Base-by-base conservation (phyloP, 2,797 vertebrate species). In the Passerculus sandwichensis region DNA sequence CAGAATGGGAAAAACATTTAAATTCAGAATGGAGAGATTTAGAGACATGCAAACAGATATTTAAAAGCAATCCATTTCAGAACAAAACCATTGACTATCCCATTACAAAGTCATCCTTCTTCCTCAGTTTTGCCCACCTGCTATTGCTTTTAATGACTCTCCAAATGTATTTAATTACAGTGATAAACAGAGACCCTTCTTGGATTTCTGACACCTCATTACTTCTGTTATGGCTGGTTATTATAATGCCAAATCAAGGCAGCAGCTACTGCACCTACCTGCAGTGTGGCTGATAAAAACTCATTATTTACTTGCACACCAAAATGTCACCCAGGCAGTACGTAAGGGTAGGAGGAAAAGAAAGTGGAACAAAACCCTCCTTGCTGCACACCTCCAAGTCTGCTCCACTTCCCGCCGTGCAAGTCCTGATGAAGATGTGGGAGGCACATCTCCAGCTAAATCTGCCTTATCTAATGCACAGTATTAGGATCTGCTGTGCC, bases 401-500 rank as follows among this genome's bases (percentile, higher is more conserved):
- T 72, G 95, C 66, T 93, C 78, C 87, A 75, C 85, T 95, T 95
- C 93, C 27, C 71, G 71, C 78, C 6, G 19, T 75, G 74, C 71
- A 94, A 95, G 92, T 88, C 92, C 83, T 1, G 0, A 34, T 23
- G 79, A 81, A 86, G 83, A 89, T 91, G 95, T 59, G 76, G 94
- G 89, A 96, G 89, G 92, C 84, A 88, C 73, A 93, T 91, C 91
- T 96, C 93, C 15, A 91, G 96, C 89, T 96, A 87, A 85, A 96
- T 91, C 53, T 95, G 95, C 95, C 88, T 93, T 51, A 74, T 85
- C 94, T 64, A 25, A 70, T 16, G 50, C 36, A 45, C 23, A 76
- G 91, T 85, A 91, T 84, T 85, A 97, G 94, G 97, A 97, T 96
- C 97, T 61, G 78, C 97, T 96, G 95, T 97, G 97, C 98, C 97